Evolutionary conservation across 2,797 vertebrate species (phyloP).

Genomic region (Numenius phaeopus): DNA sequence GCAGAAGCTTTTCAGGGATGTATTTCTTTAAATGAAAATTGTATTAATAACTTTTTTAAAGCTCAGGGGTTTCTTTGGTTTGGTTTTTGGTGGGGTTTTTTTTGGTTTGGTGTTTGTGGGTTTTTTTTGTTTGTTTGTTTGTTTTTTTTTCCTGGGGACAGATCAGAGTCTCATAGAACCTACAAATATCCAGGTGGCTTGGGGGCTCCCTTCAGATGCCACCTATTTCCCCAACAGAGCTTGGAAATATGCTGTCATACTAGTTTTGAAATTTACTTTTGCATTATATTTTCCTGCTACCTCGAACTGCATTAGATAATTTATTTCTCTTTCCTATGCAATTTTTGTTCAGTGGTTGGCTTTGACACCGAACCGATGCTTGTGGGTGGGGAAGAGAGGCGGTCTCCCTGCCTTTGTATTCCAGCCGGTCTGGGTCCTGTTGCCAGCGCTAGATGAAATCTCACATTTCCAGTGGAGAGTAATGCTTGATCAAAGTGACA

Average conservation of each 20-base stretch:
- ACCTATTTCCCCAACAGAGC: neutral
- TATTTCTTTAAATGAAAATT: neutral
- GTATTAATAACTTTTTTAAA: neutral
- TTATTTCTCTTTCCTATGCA: neutral
- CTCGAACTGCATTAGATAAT: neutral
- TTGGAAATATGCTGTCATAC: neutral
- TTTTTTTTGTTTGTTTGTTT: neutral
- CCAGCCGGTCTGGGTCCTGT: neutral
- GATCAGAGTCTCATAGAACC: neutral
- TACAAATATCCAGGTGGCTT: neutral
- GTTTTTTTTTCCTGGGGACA: neutral
- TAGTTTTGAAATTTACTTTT: neutral
- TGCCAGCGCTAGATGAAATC: neutral
- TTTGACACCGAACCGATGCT: neutral
- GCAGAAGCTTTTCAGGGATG: neutral
- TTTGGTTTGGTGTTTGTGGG: neutral
- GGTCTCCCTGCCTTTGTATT: neutral
- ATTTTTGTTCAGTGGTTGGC: neutral
- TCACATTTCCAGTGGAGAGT: neutral
- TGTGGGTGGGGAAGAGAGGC: neutral
- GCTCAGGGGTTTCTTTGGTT: neutral
- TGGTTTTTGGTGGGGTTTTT: neutral
- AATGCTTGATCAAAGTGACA: neutral
- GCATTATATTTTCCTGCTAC: neutral
- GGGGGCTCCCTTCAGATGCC: neutral